phyloP scores from a whole-genome alignment of 1,140 invertebrate species.

The Drosophila navojoa region DNA sequence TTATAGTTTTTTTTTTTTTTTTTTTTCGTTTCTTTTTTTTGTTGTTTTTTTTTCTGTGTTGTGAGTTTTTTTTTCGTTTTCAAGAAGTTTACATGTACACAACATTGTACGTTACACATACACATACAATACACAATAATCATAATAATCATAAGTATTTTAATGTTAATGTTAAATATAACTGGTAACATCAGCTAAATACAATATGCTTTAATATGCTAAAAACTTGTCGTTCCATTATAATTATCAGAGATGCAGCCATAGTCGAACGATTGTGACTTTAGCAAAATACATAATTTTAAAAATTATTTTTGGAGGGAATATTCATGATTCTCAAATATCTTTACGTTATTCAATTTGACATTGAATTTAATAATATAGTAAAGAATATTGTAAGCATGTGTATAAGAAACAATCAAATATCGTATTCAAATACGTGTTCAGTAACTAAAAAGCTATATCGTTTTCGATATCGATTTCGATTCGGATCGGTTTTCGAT shows the following conservation, averaged over 20 bases:
- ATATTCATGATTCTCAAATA: constrained; percentile 82
- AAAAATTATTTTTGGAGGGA: constrained; percentile 82
- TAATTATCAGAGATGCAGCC: constrained; percentile 67
- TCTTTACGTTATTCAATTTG: constrained; percentile 60
- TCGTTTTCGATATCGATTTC: not conserved
- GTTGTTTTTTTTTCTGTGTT: not conserved
- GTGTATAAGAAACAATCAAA: constrained; percentile 52
- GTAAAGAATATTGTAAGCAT: constrained; percentile 39
- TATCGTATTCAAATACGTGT: constrained; percentile 34
- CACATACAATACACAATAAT: constrained; percentile 79
- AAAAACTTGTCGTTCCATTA: constrained; percentile 52
- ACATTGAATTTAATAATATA: constrained; percentile 49
- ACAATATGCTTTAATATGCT: constrained; percentile 54
- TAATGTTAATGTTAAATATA: constrained; percentile 59
- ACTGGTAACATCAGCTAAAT: constrained; percentile 79
- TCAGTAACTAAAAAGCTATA: constrained; percentile 8
- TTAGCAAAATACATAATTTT: constrained; percentile 75
- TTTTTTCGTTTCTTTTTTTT: constrained; percentile 12
- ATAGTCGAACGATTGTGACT: constrained; percentile 53
- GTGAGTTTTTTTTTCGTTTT: constrained; percentile 8
- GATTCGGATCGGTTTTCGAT: constrained; percentile 3
- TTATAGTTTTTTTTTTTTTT: constrained; percentile 39
- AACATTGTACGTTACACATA: constrained; percentile 76
- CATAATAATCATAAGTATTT: constrained; percentile 74
- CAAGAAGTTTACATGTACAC: constrained; percentile 65